Evolutionary conservation across 2,888 invertebrate species (phyloP).

Genomic region (Zygothrica quintamaculata): DNA sequence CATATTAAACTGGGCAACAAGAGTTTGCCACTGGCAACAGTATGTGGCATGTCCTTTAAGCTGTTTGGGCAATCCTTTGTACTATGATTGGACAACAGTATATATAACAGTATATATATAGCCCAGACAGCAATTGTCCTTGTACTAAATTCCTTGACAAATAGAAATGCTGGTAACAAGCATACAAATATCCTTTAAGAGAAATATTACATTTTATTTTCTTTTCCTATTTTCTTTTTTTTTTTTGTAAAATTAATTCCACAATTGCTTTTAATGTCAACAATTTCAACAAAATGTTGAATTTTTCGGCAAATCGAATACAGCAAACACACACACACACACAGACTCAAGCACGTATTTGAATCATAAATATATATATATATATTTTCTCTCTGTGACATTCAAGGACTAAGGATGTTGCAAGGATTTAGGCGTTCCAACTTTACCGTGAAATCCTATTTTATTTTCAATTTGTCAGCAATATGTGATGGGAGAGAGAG

Average conservation of each 20-base stretch:
- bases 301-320: conserved; percentile 1
- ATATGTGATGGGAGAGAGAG: conserved; percentile 3
- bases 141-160: too few species aligned
- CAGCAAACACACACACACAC: conserved; percentile 11
- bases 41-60: too few species aligned
- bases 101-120: too few species aligned
- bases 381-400: conserved; percentile 44
- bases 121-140: too few species aligned
- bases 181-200: too few species aligned
- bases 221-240: too few species aligned
- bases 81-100: too few species aligned
- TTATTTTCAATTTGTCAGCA: conserved; percentile 75
- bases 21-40: too few species aligned
- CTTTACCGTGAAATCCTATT: conserved; percentile 70
- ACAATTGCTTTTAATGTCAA: background rate
- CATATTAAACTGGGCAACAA: too few species aligned
- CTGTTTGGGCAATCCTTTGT: too few species aligned
- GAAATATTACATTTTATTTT: too few species aligned
- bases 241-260: background rate
- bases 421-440: conserved; percentile 57
- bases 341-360: conserved; percentile 28
- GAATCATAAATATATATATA: conserved; percentile 44
- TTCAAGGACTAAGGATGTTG: conserved; percentile 40
- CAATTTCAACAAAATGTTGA: conserved; percentile 1
- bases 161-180: too few species aligned